A percentile compares a stretch with the other conserved stretches of the same genome.
Conservation (phyloP, 2,888 invertebrate species). For the Steinernema carpocapsae region DNA sequence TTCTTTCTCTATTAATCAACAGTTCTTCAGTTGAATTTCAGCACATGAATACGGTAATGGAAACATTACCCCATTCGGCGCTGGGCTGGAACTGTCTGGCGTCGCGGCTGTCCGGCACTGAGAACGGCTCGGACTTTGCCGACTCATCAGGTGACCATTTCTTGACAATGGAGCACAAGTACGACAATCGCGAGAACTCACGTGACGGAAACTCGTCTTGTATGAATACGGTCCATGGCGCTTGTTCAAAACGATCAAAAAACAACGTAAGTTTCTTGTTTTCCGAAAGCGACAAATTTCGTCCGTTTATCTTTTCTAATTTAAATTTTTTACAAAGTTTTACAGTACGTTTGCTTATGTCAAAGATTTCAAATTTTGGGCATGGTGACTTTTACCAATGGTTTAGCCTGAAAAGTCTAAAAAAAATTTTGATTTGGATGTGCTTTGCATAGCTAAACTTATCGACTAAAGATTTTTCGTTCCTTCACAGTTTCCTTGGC, state of each 20-base stretch:
- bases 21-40: no score
- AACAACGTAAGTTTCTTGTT: slow-evolving; percentile 27
- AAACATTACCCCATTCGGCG: slow-evolving; percentile 31
- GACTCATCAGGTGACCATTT: slow-evolving; percentile 24
- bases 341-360: no score
- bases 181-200: slow-evolving; percentile 25
- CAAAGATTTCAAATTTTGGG: no score
- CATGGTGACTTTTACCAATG: no score
- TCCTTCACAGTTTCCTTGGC: not conserved
- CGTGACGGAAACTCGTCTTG: slow-evolving; percentile 31
- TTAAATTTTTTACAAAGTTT: not conserved
- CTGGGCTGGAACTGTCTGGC: slow-evolving; percentile 31
- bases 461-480: no score
- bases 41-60: slow-evolving; percentile 33
- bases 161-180: slow-evolving; percentile 27
- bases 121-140: slow-evolving; percentile 22
- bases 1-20: not conserved
- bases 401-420: no score
- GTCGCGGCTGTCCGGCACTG: slow-evolving; percentile 17
- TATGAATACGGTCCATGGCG: slow-evolving; percentile 9
- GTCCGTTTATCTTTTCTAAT: not conserved
- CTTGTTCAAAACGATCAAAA: slow-evolving; percentile 20
- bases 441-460: no score
- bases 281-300: not conserved
- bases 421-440: no score